These are phyloP conservation scores for Lapara coniferarum DNA, from an alignment of 2,888 invertebrate genomes.

Conservation along the genomic window DNA sequence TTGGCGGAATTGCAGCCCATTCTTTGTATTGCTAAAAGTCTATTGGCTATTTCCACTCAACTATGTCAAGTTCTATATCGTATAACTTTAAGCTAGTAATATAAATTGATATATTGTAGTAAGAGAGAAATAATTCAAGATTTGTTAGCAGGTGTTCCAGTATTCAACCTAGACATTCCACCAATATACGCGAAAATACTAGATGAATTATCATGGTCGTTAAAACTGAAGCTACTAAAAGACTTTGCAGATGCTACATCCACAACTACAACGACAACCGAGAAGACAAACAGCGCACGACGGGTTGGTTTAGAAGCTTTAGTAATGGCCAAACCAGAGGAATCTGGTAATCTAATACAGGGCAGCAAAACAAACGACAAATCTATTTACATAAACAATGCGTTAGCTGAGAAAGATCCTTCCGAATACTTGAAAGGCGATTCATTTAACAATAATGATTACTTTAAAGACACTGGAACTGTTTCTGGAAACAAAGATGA, in stretches of 20 bases:
- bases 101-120: neutral
- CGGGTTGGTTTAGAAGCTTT: slow-evolving; percentile 23
- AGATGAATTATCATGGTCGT: slow-evolving; percentile 26
- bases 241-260: neutral
- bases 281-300: slow-evolving; percentile 7
- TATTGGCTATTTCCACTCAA: too few relatives aligned
- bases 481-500: neutral
- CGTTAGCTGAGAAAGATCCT: neutral
- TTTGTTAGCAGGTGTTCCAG: neutral
- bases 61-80: neutral
- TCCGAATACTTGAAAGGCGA: neutral
- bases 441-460: neutral
- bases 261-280: neutral
- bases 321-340: slow-evolving; percentile 1
- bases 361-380: neutral
- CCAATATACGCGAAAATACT: slow-evolving; percentile 19
- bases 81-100: neutral
- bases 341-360: neutral
- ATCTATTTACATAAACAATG: neutral
- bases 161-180: neutral
- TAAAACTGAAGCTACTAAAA: slow-evolving; percentile 26
- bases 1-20: too few relatives aligned
- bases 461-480: neutral
- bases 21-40: too few relatives aligned
- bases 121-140: too few relatives aligned